Base-by-base conservation (phyloP, 1,140 invertebrate genomes). In the Conopomorpha cramerella region DNA sequence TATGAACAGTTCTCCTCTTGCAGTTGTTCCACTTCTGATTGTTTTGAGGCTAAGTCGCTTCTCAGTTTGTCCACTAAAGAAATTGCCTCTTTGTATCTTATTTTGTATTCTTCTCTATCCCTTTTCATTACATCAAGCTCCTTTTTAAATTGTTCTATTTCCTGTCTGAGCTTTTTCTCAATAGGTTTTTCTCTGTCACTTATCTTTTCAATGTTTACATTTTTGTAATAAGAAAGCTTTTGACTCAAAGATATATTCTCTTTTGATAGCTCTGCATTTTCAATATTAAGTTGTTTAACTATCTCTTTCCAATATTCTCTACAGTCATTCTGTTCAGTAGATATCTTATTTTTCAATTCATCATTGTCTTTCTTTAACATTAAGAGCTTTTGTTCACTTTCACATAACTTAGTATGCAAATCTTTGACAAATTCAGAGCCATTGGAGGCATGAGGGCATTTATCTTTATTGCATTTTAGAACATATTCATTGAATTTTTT, bases 311-410 rank as follows among this genome's bases (percentile, higher is more conserved):
- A 72, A 41, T 57, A 68, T 34, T 61, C 44, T 43, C 55, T 70
- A 36, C 43, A 54, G 39, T 43, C 49, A 27, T 68, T 55, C 37
- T 58, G 41, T 38, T 49, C 26, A 25, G 37, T 38, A 31, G 30
- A 26, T 34, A 46, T 38, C 41, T 56, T 59, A 28, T 10, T 39
- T 45, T 51, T 63, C 8, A 71, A 41, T 34, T 71, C 57, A 46
- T 71, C 66, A 63, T 71, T 74, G 50, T 79, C 65, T 62, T 76
- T 77, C 46, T 64, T 67, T 23, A 77, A 44, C 58, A 64, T 66
- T 27, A 71, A 51, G 17, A 73, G 59, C 40, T 64, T 68, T 45
- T 73, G 70, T 43, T 78, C 70, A 60, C 58, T 60, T 49, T 77
- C 71, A 68, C 55, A 77, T 35, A 67, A 49, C 46, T 59, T 76